phyloP scores from a whole-genome alignment of 2,888 invertebrate genomes.

The Mythimna impura region DNA sequence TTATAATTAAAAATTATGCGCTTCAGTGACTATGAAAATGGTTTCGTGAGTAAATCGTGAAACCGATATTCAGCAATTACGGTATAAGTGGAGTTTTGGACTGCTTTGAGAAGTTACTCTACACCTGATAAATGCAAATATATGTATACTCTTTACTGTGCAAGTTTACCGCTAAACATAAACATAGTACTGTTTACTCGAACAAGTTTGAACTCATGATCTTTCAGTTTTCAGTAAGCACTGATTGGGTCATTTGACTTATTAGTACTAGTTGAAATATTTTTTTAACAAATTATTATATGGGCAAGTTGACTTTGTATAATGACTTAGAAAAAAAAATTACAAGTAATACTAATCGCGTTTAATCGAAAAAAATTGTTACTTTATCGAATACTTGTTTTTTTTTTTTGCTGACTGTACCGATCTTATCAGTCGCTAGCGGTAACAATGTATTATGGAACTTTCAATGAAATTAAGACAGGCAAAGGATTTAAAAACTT shows the following conservation, averaged over 20 bases:
- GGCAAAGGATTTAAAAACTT: neutral
- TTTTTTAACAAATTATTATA: neutral
- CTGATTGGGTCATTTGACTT: neutral
- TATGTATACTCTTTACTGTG: neutral
- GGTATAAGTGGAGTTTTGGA: constrained; percentile 11
- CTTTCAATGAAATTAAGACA: neutral
- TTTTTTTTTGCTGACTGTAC: neutral
- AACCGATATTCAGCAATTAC: constrained; percentile 33
- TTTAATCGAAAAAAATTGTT: neutral
- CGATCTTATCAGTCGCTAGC: neutral
- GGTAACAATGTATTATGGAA: neutral
- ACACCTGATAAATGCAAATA: constrained; percentile 19
- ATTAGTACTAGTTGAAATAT: too few species aligned
- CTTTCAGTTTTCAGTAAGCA: neutral
- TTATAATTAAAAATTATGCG: constrained; percentile 42
- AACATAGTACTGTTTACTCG: constrained; percentile 4
- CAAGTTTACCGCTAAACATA: constrained; percentile 12
- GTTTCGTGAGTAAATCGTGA: constrained; percentile 29
- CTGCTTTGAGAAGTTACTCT: constrained; percentile 9
- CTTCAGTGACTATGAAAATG: constrained; percentile 49
- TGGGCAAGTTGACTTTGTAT: neutral
- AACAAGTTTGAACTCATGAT: constrained; percentile 16
- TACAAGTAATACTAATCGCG: too few species aligned
- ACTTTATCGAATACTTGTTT: neutral
- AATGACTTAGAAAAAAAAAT: neutral